A percentile compares a stretch with the other conserved stretches of the same genome.
phyloP scores from a whole-genome alignment of 2,888 invertebrate genomes.

The Nomada fabriciana region DNA sequence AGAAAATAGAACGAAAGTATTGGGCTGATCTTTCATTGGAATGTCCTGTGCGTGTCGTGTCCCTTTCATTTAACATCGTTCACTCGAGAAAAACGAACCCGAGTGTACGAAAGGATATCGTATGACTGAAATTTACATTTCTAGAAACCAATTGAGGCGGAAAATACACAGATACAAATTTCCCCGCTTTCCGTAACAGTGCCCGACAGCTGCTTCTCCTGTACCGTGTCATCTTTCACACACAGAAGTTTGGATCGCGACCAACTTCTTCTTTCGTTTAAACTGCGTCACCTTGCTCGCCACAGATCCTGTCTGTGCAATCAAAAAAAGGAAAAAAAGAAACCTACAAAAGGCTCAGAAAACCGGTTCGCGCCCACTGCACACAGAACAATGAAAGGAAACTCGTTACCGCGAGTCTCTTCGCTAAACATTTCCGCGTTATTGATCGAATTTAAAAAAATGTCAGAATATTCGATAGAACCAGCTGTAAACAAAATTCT shows the following conservation, averaged over 20 bases:
- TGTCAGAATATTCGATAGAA: neutral
- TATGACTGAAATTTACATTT: too few relatives aligned
- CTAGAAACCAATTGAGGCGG: too few relatives aligned
- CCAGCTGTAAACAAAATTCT: neutral
- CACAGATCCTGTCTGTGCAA: neutral
- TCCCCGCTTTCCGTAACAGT: neutral
- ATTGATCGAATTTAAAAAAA: neutral
- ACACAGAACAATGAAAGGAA: neutral
- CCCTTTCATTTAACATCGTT: too few relatives aligned
- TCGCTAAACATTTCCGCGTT: too few relatives aligned
- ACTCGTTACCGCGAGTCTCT: neutral
- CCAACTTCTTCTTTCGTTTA: conserved; percentile 40
- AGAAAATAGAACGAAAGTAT: too few relatives aligned
- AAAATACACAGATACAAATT: neutral
- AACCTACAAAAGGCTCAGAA: neutral
- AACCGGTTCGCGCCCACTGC: neutral
- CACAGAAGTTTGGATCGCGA: conserved; percentile 43
- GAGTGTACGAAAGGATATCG: too few relatives aligned
- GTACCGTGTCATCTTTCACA: conserved; percentile 3
- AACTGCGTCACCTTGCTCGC: conserved; percentile 11
- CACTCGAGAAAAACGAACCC: too few relatives aligned
- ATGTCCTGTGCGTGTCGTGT: too few relatives aligned
- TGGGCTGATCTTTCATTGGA: too few relatives aligned
- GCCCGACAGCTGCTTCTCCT: neutral
- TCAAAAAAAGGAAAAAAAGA: neutral